Percentiles rank a stretch among this genome's conserved stretches.
Evolutionary conservation across 2,113 vertebrate species (phyloP).

Genomic region (Tachysurus fulvidraco): DNA sequence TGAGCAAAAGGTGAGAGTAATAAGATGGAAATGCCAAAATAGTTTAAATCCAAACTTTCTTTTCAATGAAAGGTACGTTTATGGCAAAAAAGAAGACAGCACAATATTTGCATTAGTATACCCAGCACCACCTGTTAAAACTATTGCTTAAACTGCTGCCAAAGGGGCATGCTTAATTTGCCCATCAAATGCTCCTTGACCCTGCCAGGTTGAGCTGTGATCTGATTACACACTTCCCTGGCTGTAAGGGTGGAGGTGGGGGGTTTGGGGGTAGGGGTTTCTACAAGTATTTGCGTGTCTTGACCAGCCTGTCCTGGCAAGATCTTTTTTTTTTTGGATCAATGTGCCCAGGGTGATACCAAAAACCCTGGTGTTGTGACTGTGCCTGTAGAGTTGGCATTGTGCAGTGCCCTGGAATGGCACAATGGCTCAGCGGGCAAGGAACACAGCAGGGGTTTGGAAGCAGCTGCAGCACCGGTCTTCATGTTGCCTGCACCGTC

Average conservation of each 20-base stretch:
- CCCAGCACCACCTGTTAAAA: conserved; percentile 24
- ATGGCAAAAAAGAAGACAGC: neutral
- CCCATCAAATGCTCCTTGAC: conserved; percentile 34
- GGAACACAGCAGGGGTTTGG: conserved; percentile 54
- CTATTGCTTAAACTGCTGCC: conserved; percentile 11
- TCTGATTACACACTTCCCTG: conserved; percentile 62
- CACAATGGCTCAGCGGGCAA: conserved; percentile 72
- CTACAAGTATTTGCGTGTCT: conserved; percentile 56
- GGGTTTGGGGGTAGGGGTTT: conserved; percentile 18
- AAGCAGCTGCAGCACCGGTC: conserved; percentile 61
- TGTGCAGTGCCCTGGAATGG: conserved; percentile 55
- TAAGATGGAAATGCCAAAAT: neutral
- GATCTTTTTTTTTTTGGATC: conserved; percentile 52
- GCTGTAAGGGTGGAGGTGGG: conserved; percentile 60
- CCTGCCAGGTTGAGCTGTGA: conserved; percentile 51
- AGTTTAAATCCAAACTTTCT: neutral
- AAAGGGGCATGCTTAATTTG: conserved; percentile 55
- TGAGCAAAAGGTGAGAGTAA: neutral
- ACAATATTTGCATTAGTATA: conserved; percentile 12
- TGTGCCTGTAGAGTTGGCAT: conserved; percentile 49
- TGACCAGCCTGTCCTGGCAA: conserved; percentile 58
- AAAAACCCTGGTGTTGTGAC: conserved; percentile 59
- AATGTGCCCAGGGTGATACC: conserved; percentile 59
- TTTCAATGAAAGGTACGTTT: neutral
- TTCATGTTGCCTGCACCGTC: conserved; percentile 26